Evolutionary conservation across 2,113 vertebrate genomes (phyloP).

Genomic region (Phylloscopus trochilus): DNA sequence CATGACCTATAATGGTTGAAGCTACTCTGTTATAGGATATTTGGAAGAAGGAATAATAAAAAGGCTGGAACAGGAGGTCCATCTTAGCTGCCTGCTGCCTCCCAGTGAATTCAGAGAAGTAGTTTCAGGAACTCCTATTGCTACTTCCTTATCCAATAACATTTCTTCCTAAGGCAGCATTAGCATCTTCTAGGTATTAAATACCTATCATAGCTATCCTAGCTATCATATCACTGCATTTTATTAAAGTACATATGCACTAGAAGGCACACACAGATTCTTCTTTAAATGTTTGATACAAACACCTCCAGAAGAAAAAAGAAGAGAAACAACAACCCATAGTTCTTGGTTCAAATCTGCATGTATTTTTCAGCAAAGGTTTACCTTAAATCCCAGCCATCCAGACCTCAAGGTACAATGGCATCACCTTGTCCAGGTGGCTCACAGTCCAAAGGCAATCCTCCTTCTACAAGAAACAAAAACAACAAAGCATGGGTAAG

Average conservation of each 20-base stretch:
- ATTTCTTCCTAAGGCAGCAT: background rate
- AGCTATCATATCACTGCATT: background rate
- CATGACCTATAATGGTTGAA: background rate
- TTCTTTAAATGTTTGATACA: background rate
- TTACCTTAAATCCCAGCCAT: constrained; percentile 52
- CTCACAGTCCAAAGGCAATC: background rate
- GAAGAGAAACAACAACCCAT: background rate
- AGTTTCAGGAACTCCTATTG: background rate
- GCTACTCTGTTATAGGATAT: background rate
- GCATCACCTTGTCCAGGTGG: background rate
- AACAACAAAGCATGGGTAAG: background rate
- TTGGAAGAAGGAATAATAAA: background rate
- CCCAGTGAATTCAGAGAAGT: background rate
- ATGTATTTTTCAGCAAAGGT: background rate
- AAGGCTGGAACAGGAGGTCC: background rate
- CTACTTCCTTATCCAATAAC: background rate
- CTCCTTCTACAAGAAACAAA: background rate
- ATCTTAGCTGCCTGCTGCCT: background rate
- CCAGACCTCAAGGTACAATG: background rate
- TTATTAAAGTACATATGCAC: background rate
- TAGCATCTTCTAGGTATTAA: background rate
- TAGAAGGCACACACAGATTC: background rate
- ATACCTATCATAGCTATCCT: background rate
- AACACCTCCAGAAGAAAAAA: background rate
- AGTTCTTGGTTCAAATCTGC: background rate